These are phyloP conservation scores for Pseudorhiza aurosa DNA, from an alignment of 30 jellyfish, hydroid and myxozoan species.

Conservation along the genomic window DNA sequence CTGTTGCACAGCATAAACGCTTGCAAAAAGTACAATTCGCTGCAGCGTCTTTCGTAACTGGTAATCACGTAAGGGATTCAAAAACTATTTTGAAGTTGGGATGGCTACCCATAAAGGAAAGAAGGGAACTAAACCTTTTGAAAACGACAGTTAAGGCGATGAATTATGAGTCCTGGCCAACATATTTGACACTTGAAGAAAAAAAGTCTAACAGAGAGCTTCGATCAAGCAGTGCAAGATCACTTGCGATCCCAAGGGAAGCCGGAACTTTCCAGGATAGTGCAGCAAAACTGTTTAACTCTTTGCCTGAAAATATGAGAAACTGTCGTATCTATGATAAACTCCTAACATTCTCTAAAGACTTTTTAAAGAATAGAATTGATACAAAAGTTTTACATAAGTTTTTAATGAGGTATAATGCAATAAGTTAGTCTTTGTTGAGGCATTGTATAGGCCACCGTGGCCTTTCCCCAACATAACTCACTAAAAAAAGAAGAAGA, in stretches of 20 bases:
- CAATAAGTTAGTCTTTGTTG: background rate
- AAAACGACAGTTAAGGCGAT: conserved; percentile 3
- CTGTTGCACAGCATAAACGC: conserved; percentile 9
- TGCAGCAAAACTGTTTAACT: conserved; percentile 39
- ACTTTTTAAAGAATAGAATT: conserved; percentile 20
- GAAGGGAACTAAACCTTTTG: conserved; percentile 45
- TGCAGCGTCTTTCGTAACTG: conserved; percentile 45
- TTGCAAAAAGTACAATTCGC: conserved; percentile 39
- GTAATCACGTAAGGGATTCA: conserved; percentile 24
- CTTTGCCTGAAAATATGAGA: conserved; percentile 49
- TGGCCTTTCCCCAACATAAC: too few relatives aligned
- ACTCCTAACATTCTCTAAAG: conserved; percentile 17
- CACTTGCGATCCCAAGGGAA: conserved; percentile 55
- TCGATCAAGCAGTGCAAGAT: conserved; percentile 50
- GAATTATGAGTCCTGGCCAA: conserved; percentile 37
- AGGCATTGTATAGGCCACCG: too few relatives aligned
- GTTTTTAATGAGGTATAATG: conserved; percentile 2
- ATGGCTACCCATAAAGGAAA: conserved; percentile 46
- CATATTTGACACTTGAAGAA: conserved; percentile 16
- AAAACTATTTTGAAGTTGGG: conserved; percentile 33
- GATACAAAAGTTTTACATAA: too few relatives aligned
- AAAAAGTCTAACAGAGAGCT: conserved; percentile 14
- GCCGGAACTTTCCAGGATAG: conserved; percentile 56
- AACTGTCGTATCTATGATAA: conserved; percentile 37
- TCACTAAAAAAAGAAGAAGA: too few relatives aligned